Evolutionary conservation across 2,888 invertebrate species (phyloP), one percentile per base, ranked within the genome.

Genomic region (Acanthococcus lagerstroemiae): DNA sequence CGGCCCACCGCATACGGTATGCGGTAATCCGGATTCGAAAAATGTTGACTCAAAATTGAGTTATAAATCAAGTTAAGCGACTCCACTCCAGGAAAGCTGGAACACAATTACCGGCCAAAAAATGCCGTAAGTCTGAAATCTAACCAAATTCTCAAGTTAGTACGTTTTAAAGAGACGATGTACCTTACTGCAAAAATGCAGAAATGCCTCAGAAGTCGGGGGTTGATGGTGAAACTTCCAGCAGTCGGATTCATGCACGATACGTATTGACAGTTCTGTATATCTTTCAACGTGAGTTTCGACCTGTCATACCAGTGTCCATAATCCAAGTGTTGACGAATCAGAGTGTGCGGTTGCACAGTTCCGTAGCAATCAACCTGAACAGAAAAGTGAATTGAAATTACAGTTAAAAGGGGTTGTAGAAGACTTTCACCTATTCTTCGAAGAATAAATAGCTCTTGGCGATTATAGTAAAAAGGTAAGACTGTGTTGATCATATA

Each of bases 161-260:
- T n/a, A n/a, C n/a, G n/a, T n/a, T n/a, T n/a, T n/a, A n/a, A n/a
- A n/a, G 4, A 21, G 44, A 7, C 17, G 12, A 63, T 12, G 57
- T 69, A 76, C 76, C 86, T 87, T 44, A 92, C 86, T 2, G 91
- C 90, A 74, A 92, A 89, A 0, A 92, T 90, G 73, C 89, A 86
- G 74, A 93, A 93, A 75, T 93, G 92, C 58, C 92, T 80, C 75
- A 95, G 95, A 7, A 96, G 80, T 69, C 96, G 82, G 0, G 95
- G 92, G 79, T 95, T 95, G 70, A 96, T 94, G 3, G 95, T 95
- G 73, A 96, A 96, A 74, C 93, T 94, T 55, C 96, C 96, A 25
- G 95, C 94, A 0, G 95, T 95, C 0, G 96, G 96, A 78, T 96
- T 96, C 95, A 96, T 96, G 75, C 95, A 95, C 30, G 94, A 88